Evolutionary conservation across 1,140 invertebrate species (phyloP).

Genomic region (Solen grandis): DNA sequence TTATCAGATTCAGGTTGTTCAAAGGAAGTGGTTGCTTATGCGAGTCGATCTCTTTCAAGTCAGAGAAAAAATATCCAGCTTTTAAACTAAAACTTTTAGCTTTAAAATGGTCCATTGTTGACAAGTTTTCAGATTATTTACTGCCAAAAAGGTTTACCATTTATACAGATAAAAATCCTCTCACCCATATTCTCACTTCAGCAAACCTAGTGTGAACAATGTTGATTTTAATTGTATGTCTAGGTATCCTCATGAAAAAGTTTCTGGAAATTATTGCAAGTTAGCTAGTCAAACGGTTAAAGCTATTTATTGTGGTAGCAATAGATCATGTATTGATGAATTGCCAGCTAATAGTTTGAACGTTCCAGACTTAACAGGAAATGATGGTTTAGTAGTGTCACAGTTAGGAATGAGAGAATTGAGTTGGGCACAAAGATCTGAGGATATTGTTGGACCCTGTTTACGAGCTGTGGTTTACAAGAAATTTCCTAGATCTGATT

Average conservation of each 20-base stretch:
- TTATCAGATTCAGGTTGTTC: not conserved
- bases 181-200: too few species aligned
- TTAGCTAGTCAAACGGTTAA: not conserved
- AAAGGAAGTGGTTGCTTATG: slow-evolving; percentile 5
- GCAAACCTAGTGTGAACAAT: not conserved
- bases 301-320: too few species aligned
- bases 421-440: slow-evolving; percentile 7
- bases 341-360: too few species aligned
- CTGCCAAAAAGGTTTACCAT: too few species aligned
- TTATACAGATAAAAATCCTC: too few species aligned
- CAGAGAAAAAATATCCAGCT: too few species aligned
- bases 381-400: too few species aligned
- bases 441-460: not conserved
- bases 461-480: not conserved
- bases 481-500: not conserved
- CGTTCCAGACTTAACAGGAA: too few species aligned
- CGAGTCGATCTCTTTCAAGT: not conserved
- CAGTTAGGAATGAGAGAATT: slow-evolving; percentile 29
- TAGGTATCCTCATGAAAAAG: not conserved
- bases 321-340: too few species aligned
- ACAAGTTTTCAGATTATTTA: too few species aligned
- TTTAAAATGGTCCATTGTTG: too few species aligned
- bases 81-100: too few species aligned
- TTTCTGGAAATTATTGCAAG: not conserved
- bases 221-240: not conserved